Base-by-base conservation (phyloP, 1,140 invertebrate genomes). In the Samia ricini region DNA sequence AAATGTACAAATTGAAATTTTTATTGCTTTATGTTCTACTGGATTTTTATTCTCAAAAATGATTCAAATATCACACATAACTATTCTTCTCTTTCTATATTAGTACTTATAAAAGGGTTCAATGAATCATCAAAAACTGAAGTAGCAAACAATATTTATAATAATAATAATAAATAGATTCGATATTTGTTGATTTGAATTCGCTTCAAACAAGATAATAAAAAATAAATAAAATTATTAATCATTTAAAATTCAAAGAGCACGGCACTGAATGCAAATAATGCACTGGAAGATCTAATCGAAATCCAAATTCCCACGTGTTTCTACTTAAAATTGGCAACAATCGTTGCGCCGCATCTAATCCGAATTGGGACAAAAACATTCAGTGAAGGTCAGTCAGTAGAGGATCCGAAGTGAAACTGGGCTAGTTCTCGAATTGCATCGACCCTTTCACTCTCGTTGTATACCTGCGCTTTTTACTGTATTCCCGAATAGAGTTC, bases 371-470 rank as follows among this genome's bases (percentile, higher is more conserved):
- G 61, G 64, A 70, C 79, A 88, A 89, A 88, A 89, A 88, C 79
- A 26, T 56, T 20, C 10, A 57, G 19, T 68, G 69, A 74, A 84
- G 88, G 88, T 90, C 88, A 85, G 88, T 90, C 88, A 90, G 82
- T 75, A 61, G 63, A 64, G 54, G 71, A 59, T 59, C 29, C 54
- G 36, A 23, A 79, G 78, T 72, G 81, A 87, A 88, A 87, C 84
- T 85, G 70, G 77, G 78, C 77, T 77, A 76, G 78, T 79, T 81
- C 84, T 90, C 88, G 72, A 74, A 87, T 90, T 88, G 88, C 88
- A 85, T 79, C 69, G 88, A 86, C 88, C 87, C 87, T 90, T 90
- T 90, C 87, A 90, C 87, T 90, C 83, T 90, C 87, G 72, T 78
- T 74, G 57, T 74, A 72, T 90, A 90, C 87, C 87, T 90, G 87